Evolutionary conservation across 1,140 invertebrate genomes (phyloP).

Genomic region (Euura saliciscinereae): DNA sequence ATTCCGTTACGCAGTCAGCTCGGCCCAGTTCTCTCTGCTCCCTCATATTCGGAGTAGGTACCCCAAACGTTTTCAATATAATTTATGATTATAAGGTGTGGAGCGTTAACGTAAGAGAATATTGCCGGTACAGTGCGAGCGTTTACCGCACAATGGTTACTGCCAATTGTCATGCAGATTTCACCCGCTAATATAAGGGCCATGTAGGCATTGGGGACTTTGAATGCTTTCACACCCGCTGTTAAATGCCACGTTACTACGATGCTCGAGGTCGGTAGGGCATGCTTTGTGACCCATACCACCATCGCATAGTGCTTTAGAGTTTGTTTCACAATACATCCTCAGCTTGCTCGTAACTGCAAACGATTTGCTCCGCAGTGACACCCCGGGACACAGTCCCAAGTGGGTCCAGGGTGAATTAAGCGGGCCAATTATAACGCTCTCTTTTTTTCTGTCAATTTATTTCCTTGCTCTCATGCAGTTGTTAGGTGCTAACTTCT

Average conservation of each 20-base stretch:
- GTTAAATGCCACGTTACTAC: slow-evolving; percentile 4
- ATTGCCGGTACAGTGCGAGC: slow-evolving; percentile 1
- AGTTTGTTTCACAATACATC: slow-evolving; percentile 2
- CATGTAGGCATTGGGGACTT: slow-evolving; percentile 6
- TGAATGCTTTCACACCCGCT: slow-evolving; percentile 6
- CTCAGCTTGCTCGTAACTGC: neutral
- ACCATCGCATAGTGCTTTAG: neutral
- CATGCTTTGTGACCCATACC: neutral
- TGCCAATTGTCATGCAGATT: slow-evolving; percentile 4
- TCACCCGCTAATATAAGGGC: neutral
- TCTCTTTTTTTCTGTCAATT: neutral
- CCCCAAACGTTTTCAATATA: slow-evolving; percentile 1
- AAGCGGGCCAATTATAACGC: neutral
- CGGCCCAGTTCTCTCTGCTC: neutral
- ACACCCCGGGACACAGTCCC: neutral
- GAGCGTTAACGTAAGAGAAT: slow-evolving; percentile 7
- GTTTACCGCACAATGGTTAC: slow-evolving; percentile 1
- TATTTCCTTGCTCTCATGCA: too few relatives aligned
- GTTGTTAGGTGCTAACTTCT: too few relatives aligned
- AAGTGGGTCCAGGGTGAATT: neutral
- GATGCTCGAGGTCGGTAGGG: neutral
- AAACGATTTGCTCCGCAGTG: neutral
- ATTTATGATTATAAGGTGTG: slow-evolving; percentile 7
- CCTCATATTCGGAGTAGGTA: neutral
- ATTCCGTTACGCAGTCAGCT: neutral